Conservation (phyloP, 2,888 invertebrate species). For the Tipula lateralis region DNA sequence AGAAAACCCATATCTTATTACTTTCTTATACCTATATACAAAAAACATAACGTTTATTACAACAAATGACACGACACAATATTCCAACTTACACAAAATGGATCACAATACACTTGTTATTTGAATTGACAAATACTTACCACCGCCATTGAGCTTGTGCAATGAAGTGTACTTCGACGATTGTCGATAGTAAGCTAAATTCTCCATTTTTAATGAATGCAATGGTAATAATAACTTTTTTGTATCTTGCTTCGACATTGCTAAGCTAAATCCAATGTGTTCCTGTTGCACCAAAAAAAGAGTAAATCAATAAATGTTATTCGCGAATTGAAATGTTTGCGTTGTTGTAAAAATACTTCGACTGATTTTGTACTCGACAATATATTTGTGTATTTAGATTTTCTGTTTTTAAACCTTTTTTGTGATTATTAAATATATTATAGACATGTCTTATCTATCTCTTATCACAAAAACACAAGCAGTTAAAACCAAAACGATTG, state of each 20-base stretch:
- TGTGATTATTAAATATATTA: background rate
- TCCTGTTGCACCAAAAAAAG: background rate
- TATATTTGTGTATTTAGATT: background rate
- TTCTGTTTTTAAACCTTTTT: background rate
- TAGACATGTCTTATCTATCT: background rate
- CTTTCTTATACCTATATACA: background rate
- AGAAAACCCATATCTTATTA: background rate
- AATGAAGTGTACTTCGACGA: background rate
- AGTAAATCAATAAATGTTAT: background rate
- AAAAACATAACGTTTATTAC: background rate
- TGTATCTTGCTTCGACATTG: background rate
- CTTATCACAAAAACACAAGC: background rate
- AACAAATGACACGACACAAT: background rate
- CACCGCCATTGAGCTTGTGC: background rate
- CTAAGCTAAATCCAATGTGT: background rate
- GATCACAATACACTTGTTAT: background rate
- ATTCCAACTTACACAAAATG: background rate
- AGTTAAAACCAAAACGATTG: background rate
- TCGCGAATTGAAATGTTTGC: background rate
- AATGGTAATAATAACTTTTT: background rate
- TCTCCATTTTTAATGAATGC: background rate
- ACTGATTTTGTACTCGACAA: background rate
- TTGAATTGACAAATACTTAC: background rate
- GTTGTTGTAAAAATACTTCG: background rate
- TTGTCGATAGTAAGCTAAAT: conserved; percentile 2